Evolutionary conservation across 2,113 vertebrate genomes (phyloP), one percentile per base, ranked within the genome.

Genomic region (Periophthalmodon schlosseri): DNA sequence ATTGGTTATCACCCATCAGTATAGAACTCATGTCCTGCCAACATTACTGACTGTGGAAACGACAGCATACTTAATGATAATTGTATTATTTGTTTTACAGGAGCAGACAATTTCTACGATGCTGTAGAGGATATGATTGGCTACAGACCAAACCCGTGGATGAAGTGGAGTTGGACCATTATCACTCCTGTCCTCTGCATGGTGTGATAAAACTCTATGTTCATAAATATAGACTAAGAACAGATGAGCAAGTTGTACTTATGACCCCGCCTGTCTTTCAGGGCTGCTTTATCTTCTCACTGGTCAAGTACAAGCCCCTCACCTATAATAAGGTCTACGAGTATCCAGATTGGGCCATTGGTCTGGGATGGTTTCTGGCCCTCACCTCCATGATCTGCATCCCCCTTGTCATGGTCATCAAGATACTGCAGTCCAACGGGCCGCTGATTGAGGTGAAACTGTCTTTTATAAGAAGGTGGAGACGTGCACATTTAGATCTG

Each of bases 41-140:
- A 34, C 28, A 18, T 63, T 33, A 63, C 4, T 61, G 23, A 61
- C 21, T 21, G 10, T 57, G 24, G 4, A 9, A 61, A 28, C 28
- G 58, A 61, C 13, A 5, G 12, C 23, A 61, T 61, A 28, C 28
- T 18, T 5, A 15, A 63, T 34, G 15, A 8, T 34, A 16, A 34
- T 24, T 60, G 23, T 4, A n/a, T 39, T n/a, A 36, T n/a, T 44
- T 80, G 3, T 78, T 77, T 16, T 13, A 66, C 71, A 99, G 97
- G 98, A 91, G 96, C 94, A 87, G 96, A 99, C 93, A 97, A 97
- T 92, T 96, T 99, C 92, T 99, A 99, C 78, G 95, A 98, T 76
- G 96, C 93, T 83, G 94, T 99, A 84, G 98, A 99, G 89, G 98
- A 99, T 84, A 99, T 99, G 98, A 98, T 99, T 78, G 97, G 98